Base-by-base conservation (phyloP, 2,797 vertebrate species). In the Intellagama lesueurii region DNA sequence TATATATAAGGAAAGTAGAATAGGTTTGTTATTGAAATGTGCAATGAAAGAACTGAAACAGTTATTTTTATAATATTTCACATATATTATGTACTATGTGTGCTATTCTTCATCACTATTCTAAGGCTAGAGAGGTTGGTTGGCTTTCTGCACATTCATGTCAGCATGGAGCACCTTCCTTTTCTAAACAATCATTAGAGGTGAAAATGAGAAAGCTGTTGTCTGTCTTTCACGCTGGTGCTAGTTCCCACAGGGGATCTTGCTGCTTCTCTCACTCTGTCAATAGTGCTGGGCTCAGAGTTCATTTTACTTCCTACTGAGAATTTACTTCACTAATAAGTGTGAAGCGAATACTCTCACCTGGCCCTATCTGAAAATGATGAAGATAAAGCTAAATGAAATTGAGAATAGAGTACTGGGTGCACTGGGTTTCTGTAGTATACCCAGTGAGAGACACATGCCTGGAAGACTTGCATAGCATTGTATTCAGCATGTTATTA, bases 291-390 rank as follows among this genome's bases (percentile, higher is more conserved):
- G 83, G 90, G 91, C 91, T 92, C 88, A 90, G 75, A 95, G 75
- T 90, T 94, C 91, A 96, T 95, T 92, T 89, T 90, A 91, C 88
- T 93, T 60, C 73, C 89, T 88, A 72, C 56, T 89, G 92, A 73
- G 87, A 86, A 86, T 94, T 95, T 93, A 94, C 91, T 95, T 96
- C 94, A 92, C 94, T 96, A 97, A 96, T 96, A 95, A 96, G 96
- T 94, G 95, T 93, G 95, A 97, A 96, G 93, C 77, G 64, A 28
- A 77, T 66, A 80, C 52, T 90, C 32, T 73, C 81, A 85, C 49
- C 75, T 90, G 77, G 70, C 82, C 52, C 73, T 16, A 75, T 80
- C 24, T 79, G 75, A 73, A n/a, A 79, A 60, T 79, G 66, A 52
- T 81, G 72, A 83, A 78, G 75, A 87, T 35, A 84, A 83, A 79